Base-by-base conservation (phyloP, 2,888 invertebrate species). In the Catocala sponsa region DNA sequence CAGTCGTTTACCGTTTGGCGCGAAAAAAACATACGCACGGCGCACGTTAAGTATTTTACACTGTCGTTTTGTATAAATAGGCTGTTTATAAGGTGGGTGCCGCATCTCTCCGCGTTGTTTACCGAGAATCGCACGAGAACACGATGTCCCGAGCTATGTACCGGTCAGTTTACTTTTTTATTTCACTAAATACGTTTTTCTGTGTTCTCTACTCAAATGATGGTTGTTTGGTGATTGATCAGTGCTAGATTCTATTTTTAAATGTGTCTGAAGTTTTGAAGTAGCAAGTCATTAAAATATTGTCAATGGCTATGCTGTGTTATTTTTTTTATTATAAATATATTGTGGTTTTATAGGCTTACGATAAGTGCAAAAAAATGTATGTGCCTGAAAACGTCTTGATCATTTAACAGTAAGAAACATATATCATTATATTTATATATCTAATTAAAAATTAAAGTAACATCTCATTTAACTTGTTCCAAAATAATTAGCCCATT, bases 161-260 rank as follows among this genome's bases (percentile, higher is more conserved):
- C 89, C 90, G 92, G 92, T 93, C 83, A 92, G 92, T 92, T 74
- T 55, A 57, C 70, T 70, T 81, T 81, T 80, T 81, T 75, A 68
- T 72, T 74, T 66, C 71, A 74, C 65, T 74, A 68, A 74, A 76
- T 68, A 72, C 63, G 71, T 71, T 74, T 67, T 63, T 59, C 51
- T 68, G 63, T 42, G 13, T 12, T 55, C 56, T 48, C 35, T 9
- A 52, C 44, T 59, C 35, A 48, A 13, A 32, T 38, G 15, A 48
- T 35, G 48, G n/a, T 41, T 58, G 13, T 51, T 55, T 55, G 15
- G 15, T 55, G 44, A 15, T n/a, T n/a, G 51, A 50, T 47, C 44
- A 25, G 59, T 62, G 57, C 35, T 38, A 5, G 15, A 25, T 51
- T 12, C 44, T 13, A 43, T 54, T 12, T 46, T 46, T 47, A 55